phyloP scores from a whole-genome alignment of 2,113 vertebrate genomes.

The Epinephelus cyanopodus region DNA sequence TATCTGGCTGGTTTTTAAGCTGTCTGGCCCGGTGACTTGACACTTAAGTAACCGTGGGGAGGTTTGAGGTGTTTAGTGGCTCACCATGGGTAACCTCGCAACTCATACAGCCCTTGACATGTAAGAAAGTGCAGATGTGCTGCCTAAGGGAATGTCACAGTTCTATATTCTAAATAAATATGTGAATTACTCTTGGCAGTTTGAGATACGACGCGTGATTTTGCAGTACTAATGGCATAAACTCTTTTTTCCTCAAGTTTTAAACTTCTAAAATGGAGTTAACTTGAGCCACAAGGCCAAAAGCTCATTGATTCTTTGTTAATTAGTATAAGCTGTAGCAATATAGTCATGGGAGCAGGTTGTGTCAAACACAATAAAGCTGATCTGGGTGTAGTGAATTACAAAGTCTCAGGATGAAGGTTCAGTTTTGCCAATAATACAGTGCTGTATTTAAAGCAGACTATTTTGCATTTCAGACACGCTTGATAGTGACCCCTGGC shows the following conservation, averaged over 20 bases:
- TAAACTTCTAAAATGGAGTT: not conserved
- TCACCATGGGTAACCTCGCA: conserved; percentile 66
- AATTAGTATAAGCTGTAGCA: conserved; percentile 7
- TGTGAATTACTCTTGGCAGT: not conserved
- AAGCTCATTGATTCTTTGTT: not conserved
- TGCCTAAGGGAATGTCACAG: not conserved
- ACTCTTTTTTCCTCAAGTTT: not conserved
- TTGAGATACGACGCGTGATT: not conserved
- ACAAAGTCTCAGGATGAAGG: conserved; percentile 1
- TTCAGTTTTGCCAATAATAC: conserved; percentile 18
- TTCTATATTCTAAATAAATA: not conserved
- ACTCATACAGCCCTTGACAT: conserved; percentile 45
- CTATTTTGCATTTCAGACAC: conserved; percentile 55
- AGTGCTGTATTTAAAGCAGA: conserved; percentile 27
- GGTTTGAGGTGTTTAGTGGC: conserved; percentile 74
- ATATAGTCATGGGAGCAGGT: not conserved
- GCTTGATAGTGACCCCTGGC: conserved; percentile 34
- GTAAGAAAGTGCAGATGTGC: conserved; percentile 51
- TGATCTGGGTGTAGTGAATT: not conserved
- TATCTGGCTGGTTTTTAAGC: conserved; percentile 56
- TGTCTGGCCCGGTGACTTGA: conserved; percentile 61
- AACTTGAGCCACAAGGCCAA: conserved; percentile 15
- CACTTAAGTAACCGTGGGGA: conserved; percentile 65
- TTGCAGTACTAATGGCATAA: not conserved
- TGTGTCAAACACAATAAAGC: conserved; percentile 40